Conservation (phyloP, 2,113 vertebrate species). For the Chlorocebus sabaeus region DNA sequence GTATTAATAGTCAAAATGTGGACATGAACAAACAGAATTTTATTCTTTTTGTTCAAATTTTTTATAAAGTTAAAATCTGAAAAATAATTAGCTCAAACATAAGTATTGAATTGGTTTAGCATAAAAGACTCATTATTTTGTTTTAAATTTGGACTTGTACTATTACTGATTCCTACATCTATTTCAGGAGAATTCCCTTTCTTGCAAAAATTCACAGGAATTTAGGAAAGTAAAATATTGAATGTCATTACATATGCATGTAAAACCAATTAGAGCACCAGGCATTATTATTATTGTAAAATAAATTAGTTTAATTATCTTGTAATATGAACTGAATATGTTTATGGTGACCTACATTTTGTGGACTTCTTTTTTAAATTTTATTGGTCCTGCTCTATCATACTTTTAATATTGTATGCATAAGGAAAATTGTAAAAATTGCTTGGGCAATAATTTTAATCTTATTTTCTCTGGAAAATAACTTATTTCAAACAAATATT, state of each 20-base stretch:
- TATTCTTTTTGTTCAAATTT: neutral
- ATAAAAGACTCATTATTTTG: neutral
- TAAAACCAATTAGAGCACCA: neutral
- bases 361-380: neutral
- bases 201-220: neutral
- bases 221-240: neutral
- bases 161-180: neutral
- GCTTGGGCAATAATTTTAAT: neutral
- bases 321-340: neutral
- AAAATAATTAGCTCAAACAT: neutral
- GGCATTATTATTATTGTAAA: neutral
- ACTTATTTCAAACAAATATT: neutral
- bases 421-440: neutral
- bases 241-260: neutral
- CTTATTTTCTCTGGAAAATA: neutral
- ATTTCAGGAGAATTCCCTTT: neutral
- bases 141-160: neutral
- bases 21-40: neutral
- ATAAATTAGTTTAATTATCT: neutral
- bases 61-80: neutral
- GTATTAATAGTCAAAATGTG: neutral
- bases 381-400: neutral
- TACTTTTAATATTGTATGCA: neutral
- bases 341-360: neutral
- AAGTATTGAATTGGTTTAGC: neutral